A percentile compares a stretch with the other conserved stretches of the same genome.
Conservation (phyloP, 2,113 vertebrate species). For the Tragelaphus imberbis region DNA sequence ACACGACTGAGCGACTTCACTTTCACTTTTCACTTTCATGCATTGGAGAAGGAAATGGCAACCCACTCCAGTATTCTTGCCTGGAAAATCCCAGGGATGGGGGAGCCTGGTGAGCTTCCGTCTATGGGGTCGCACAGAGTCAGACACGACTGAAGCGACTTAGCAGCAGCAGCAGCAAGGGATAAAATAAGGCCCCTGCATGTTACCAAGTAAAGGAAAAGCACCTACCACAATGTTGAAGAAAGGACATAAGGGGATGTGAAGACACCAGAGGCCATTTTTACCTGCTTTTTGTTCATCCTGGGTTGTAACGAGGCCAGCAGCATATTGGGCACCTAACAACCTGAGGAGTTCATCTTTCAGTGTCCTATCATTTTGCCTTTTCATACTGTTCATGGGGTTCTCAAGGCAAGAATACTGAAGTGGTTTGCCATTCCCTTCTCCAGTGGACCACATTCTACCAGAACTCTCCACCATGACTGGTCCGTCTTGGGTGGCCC, state of each 20-base stretch:
- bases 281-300: neutral
- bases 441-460: neutral
- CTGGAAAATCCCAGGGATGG: too few species aligned
- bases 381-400: neutral
- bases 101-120: too few species aligned
- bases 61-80: too few species aligned
- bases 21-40: too few species aligned
- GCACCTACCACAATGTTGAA: neutral
- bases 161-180: too few species aligned
- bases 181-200: neutral
- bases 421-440: neutral
- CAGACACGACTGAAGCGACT: too few species aligned
- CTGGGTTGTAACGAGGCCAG: neutral
- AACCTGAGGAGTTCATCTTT: neutral
- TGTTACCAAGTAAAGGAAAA: neutral
- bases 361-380: neutral
- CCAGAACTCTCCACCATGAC: neutral
- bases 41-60: too few species aligned
- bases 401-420: neutral
- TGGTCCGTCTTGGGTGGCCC: neutral
- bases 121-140: too few species aligned
- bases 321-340: neutral
- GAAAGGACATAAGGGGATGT: neutral
- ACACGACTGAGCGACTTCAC: too few species aligned
- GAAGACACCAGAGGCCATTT: neutral